phyloP scores from a whole-genome alignment of 2,113 vertebrate species.

The Rhodinocichla rosea region DNA sequence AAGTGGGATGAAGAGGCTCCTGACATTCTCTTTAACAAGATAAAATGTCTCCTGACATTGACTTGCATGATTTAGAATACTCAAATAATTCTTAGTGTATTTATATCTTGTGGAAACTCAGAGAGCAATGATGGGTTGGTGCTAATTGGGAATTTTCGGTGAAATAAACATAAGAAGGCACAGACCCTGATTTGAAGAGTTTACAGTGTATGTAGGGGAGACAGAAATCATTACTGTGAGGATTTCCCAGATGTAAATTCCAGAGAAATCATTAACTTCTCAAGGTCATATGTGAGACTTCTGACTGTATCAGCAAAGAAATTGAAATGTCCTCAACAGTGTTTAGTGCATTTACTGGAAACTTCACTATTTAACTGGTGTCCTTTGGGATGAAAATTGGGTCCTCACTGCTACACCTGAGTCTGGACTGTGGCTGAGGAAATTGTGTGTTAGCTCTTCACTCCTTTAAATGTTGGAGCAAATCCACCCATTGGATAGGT shows the following conservation, averaged over 20 bases:
- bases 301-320: neutral
- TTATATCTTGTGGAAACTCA: neutral
- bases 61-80: conserved; percentile 7
- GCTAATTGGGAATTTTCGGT: neutral
- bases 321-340: neutral
- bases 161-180: neutral
- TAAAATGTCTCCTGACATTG: neutral
- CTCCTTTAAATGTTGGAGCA: neutral
- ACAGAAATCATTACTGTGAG: neutral
- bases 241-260: neutral
- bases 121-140: neutral
- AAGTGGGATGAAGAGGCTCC: conserved; percentile 47
- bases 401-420: neutral
- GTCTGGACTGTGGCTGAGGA: neutral
- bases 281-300: neutral
- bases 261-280: neutral
- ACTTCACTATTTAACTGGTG: neutral
- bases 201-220: neutral
- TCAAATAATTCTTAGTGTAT: neutral
- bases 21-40: conserved; percentile 19
- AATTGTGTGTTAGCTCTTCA: neutral
- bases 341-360: neutral
- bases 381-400: neutral
- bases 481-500: neutral
- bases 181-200: neutral